Evolutionary conservation across 2,797 vertebrate species (phyloP).

Genomic region (Dermochelys coriacea): DNA sequence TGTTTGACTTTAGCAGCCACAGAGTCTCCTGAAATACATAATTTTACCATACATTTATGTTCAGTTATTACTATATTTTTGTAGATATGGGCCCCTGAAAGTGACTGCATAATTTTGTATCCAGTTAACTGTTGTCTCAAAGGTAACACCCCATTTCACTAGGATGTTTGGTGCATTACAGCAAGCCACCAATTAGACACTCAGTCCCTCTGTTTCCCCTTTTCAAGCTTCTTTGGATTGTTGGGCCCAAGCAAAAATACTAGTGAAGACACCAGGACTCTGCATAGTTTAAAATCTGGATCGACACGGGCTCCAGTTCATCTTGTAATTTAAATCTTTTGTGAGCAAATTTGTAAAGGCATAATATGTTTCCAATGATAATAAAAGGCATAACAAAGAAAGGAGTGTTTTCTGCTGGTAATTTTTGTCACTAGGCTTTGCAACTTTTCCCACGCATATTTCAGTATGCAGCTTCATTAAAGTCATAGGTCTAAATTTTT

Average conservation of each 20-base stretch:
- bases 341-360: slow-evolving; percentile 3
- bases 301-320: neutral
- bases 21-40: slow-evolving; percentile 60
- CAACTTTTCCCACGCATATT: neutral
- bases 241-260: neutral
- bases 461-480: slow-evolving; percentile 5
- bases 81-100: neutral
- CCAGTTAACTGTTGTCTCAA: neutral
- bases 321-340: neutral
- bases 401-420: neutral
- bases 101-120: neutral
- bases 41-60: neutral
- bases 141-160: neutral
- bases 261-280: neutral
- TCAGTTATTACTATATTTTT: neutral
- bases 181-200: neutral
- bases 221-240: neutral
- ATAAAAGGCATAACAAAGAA: slow-evolving; percentile 7
- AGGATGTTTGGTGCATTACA: neutral
- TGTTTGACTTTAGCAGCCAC: slow-evolving; percentile 29
- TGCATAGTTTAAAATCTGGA: neutral
- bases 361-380: neutral
- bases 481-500: neutral
- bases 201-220: neutral
- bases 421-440: neutral